Base-by-base conservation (phyloP, 1,140 invertebrate species). In the Apis florea region DNA sequence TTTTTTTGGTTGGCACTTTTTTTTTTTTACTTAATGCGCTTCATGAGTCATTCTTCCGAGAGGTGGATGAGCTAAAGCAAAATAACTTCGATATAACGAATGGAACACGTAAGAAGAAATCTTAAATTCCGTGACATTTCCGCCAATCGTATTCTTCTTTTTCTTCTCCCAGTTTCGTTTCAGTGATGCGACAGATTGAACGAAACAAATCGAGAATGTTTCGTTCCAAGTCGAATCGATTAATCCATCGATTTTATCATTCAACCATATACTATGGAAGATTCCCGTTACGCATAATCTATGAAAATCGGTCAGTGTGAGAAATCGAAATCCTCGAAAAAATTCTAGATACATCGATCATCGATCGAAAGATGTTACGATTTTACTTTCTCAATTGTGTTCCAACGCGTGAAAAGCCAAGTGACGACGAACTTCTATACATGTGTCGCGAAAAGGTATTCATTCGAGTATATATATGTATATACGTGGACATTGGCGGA, bases 251-350 rank as follows among this genome's bases (percentile, higher is more conserved):
- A 77, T 86, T 73, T 53, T 58, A 74, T 79, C 83, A 81, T 86
- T 67, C 72, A 73, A 61, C 49, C 81, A 19, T 83, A 76, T 67
- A n/a, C 53, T 83, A n/a, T 47, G 70, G 66, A n/a, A n/a, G n/a
- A 82, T 89, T 90, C 86, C 84, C 86, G 84, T 88, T 89, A 89
- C 24, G n/a, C 2, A 63, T 19, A 24, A 72, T 31, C 70, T 68
- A 75, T 79, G 76, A 67, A 56, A 17, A 79, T 87, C 49, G 58
- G 66, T 24, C 17, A 61, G 58, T 70, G 79, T 85, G 61, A n/a
- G 15, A 49, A 67, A 76, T 76, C 24, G 17, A 78, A 47, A 24
- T 70, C 31, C n/a, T 51, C 31, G 51, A 53, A 24, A 58, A 76
- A 5, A 15, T 66, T 26, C 56, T 64, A 63, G 53, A n/a, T 47